phyloP scores from a whole-genome alignment of 2,797 vertebrate species.

The Natrix natrix region DNA sequence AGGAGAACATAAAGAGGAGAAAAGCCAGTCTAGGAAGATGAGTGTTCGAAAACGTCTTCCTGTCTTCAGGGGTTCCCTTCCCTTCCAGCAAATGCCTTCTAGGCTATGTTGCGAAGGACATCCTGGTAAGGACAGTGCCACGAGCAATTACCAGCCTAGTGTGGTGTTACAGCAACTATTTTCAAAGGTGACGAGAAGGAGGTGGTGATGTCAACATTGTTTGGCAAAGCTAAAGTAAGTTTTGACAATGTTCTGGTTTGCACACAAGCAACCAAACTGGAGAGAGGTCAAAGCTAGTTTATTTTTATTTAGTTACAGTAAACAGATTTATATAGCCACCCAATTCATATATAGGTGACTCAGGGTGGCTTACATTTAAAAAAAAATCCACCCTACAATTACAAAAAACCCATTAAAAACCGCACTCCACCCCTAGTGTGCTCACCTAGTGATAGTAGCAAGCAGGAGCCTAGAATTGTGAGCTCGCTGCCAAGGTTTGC shows the following conservation, averaged over 20 bases:
- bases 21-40: neutral
- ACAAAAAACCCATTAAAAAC: neutral
- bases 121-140: neutral
- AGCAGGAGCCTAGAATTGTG: neutral
- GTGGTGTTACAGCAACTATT: neutral
- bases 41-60: neutral
- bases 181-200: neutral
- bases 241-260: neutral
- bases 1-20: neutral
- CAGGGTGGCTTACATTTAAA: neutral
- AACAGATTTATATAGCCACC: neutral
- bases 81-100: neutral
- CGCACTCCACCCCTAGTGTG: neutral
- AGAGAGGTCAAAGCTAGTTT: neutral
- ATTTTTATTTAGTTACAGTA: neutral
- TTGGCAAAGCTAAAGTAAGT: neutral
- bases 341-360: neutral
- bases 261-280: neutral
- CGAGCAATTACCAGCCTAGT: neutral
- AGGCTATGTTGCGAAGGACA: neutral
- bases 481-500: neutral
- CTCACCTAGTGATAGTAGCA: neutral
- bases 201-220: neutral
- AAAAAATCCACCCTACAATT: neutral
- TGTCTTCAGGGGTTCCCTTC: neutral